phyloP scores from a whole-genome alignment of 2,888 invertebrate species.

The Baccha elongata region DNA sequence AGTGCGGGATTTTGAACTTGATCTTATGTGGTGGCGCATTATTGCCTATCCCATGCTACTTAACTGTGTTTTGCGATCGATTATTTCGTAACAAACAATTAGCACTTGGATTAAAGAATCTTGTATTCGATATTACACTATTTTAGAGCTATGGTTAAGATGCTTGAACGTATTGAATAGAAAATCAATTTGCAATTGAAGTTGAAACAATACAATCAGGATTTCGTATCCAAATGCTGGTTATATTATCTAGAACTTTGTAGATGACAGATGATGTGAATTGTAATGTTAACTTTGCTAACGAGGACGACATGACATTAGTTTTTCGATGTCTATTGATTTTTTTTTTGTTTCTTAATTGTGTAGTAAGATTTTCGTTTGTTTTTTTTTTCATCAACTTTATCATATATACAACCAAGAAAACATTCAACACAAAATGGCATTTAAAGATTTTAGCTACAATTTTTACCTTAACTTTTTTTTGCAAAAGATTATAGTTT shows the following conservation, averaged over 20 bases:
- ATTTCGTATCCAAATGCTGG: neutral
- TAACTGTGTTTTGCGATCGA: constrained; percentile 22
- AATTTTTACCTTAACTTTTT: too few relatives aligned
- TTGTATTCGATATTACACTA: neutral
- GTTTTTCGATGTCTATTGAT: neutral
- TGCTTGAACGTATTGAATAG: constrained; percentile 1
- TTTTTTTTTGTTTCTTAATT: too few relatives aligned
- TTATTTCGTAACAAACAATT: constrained; percentile 40
- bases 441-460: too few relatives aligned
- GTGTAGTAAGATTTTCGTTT: too few relatives aligned
- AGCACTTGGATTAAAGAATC: constrained; percentile 35
- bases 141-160: constrained; percentile 13
- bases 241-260: neutral
- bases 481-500: too few relatives aligned
- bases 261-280: neutral
- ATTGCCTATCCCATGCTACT: constrained; percentile 20
- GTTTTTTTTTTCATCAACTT: too few relatives aligned
- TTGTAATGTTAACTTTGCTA: constrained; percentile 15
- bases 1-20: constrained; percentile 65
- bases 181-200: neutral
- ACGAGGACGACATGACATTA: constrained; percentile 7
- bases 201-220: constrained; percentile 19
- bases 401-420: too few relatives aligned
- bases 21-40: constrained; percentile 37
- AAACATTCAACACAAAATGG: too few relatives aligned